A percentile compares a stretch with the other conserved stretches of the same genome.
Conservation (phyloP, 2,113 vertebrate genomes). For the Hemiprocne comata region DNA sequence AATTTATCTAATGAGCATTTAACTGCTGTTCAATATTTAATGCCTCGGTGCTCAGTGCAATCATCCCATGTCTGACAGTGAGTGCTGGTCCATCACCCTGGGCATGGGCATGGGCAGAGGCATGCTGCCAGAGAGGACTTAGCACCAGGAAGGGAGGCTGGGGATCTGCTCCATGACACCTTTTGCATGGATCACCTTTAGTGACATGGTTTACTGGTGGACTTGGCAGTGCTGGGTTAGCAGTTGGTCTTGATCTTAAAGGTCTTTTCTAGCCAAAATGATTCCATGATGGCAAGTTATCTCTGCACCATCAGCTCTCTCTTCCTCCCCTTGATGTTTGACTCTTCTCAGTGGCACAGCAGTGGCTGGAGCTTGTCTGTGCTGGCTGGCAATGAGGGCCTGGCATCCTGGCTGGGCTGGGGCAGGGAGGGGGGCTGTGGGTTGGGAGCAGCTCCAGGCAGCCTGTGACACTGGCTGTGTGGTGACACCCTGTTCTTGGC, state of each 20-base stretch:
- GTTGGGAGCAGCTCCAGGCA: not conserved
- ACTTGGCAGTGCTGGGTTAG: no score
- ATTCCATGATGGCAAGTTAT: not conserved
- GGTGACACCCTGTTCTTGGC: not conserved
- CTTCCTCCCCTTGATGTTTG: not conserved
- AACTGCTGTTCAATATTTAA: constrained; percentile 16
- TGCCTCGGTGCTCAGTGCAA: not conserved
- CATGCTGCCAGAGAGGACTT: not conserved
- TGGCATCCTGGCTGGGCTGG: not conserved
- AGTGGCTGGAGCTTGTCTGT: not conserved
- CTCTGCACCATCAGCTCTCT: not conserved
- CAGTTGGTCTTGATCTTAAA: no score
- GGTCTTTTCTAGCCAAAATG: no score
- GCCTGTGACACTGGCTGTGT: fast-evolving
- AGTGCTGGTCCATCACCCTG: not conserved
- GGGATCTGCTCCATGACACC: not conserved
- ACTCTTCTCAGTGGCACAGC: not conserved
- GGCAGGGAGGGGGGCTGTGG: not conserved
- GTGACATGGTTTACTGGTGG: no score
- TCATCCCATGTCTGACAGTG: not conserved
- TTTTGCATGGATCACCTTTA: not conserved
- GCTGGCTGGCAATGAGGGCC: not conserved
- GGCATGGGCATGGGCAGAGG: not conserved
- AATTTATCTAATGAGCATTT: constrained; percentile 10
- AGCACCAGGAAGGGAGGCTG: not conserved